Evolutionary conservation across 2,888 invertebrate genomes (phyloP).

Genomic region (Parasteatoda lunata): DNA sequence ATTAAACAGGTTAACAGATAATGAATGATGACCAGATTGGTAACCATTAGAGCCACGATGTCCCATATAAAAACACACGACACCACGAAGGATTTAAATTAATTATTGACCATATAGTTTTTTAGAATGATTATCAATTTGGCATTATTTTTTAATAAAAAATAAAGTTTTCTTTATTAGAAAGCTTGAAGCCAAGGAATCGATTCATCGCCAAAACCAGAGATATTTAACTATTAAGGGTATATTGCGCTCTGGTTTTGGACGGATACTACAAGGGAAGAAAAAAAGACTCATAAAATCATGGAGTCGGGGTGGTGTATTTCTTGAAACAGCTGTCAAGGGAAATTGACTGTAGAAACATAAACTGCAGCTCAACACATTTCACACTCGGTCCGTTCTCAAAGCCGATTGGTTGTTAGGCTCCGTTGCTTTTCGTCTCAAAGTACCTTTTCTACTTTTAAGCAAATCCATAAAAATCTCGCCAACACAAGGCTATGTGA

Average conservation of each 20-base stretch:
- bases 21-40: too few relatives aligned
- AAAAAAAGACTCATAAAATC: conserved; percentile 65
- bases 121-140: too few relatives aligned
- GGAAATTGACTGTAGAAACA: conserved; percentile 68
- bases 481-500: conserved; percentile 59
- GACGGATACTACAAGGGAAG: neutral
- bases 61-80: neutral
- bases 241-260: neutral
- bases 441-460: conserved; percentile 67
- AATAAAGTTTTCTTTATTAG: too few relatives aligned
- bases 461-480: conserved; percentile 68
- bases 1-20: too few relatives aligned
- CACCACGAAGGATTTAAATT: too few relatives aligned
- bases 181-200: conserved; percentile 22
- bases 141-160: too few relatives aligned
- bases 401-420: conserved; percentile 68
- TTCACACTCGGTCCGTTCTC: conserved; percentile 64
- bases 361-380: conserved; percentile 66
- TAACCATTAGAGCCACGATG: neutral
- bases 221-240: neutral
- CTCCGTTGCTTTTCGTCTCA: conserved; percentile 53
- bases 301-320: conserved; percentile 64
- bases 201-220: conserved; percentile 40
- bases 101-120: too few relatives aligned
- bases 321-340: conserved; percentile 68